phyloP scores from a whole-genome alignment of 30 jellyfish, hydroid and myxozoan species.

The Calvadosia cruxmelitensis region DNA sequence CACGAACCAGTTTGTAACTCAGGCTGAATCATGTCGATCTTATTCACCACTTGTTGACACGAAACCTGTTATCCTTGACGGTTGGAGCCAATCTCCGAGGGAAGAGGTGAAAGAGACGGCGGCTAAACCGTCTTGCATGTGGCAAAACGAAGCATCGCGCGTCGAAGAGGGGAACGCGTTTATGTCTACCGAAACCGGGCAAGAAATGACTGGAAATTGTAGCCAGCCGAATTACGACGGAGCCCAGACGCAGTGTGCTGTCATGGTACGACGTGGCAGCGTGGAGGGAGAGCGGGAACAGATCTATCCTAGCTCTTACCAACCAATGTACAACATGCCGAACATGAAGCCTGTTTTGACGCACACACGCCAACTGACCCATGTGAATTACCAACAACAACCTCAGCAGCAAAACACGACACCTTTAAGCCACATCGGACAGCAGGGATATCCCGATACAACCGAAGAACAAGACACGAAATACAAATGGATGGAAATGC shows the following conservation, averaged over 20 bases:
- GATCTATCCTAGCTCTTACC: not conserved
- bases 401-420: slow-evolving; percentile 23
- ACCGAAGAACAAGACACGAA: not conserved
- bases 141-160: not conserved
- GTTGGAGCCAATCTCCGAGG: not conserved
- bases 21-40: not conserved
- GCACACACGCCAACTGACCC: not conserved
- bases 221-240: not conserved
- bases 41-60: not conserved
- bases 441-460: not conserved
- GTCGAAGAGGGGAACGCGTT: not conserved
- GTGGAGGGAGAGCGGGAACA: not conserved
- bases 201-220: not conserved
- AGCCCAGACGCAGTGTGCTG: not conserved
- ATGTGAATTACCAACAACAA: slow-evolving; percentile 31
- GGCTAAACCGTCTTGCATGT: slow-evolving; percentile 9
- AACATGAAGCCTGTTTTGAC: not conserved
- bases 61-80: not conserved
- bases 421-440: not conserved
- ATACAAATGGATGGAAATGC: not conserved
- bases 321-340: slow-evolving; percentile 2
- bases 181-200: not conserved
- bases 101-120: not conserved
- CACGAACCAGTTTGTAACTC: not conserved
- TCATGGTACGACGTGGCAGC: not conserved